A percentile compares a stretch with the other conserved stretches of the same genome.
phyloP scores from a whole-genome alignment of 2,888 invertebrate species.

The Nyleta sp. region DNA sequence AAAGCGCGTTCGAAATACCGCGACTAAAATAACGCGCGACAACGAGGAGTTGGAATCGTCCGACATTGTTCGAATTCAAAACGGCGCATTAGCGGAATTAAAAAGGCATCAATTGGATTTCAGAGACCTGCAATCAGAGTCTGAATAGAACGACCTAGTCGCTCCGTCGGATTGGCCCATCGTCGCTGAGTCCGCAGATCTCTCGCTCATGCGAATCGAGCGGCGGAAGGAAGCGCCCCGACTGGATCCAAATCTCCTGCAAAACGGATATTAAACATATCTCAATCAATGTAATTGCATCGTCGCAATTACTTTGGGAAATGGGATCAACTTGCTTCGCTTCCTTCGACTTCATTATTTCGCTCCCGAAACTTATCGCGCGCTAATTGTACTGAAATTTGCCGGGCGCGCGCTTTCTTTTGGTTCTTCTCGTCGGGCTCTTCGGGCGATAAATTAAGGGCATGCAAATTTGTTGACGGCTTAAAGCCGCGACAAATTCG shows the following conservation, averaged over 20 bases:
- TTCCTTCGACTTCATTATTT: constrained; percentile 45
- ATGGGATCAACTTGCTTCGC: constrained; percentile 51
- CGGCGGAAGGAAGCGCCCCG: constrained; percentile 61
- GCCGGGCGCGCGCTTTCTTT: background rate
- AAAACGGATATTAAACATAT: constrained; percentile 64
- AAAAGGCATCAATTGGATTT: constrained; percentile 43
- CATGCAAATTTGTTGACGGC: constrained; percentile 20
- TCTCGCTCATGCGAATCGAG: constrained; percentile 60
- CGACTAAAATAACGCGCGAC: too few relatives aligned
- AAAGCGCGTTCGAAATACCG: too few relatives aligned
- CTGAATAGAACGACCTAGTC: constrained; percentile 60
- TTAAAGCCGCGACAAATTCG: constrained; percentile 12
- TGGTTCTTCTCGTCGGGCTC: background rate
- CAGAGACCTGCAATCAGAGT: constrained; percentile 60
- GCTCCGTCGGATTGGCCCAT: constrained; percentile 55
- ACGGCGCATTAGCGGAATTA: constrained; percentile 33
- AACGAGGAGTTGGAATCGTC: too few relatives aligned
- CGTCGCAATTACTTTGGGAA: constrained; percentile 53
- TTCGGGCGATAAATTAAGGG: background rate
- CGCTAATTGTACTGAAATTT: constrained; percentile 14
- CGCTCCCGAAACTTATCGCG: constrained; percentile 8
- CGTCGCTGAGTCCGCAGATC: constrained; percentile 61
- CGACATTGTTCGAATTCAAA: constrained; percentile 26
- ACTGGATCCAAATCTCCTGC: constrained; percentile 62
- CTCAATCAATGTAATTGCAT: constrained; percentile 63